A percentile compares a stretch with the other conserved stretches of the same genome.
Evolutionary conservation across 1,140 invertebrate genomes (phyloP).

Genomic region (Drosophila gunungcola): DNA sequence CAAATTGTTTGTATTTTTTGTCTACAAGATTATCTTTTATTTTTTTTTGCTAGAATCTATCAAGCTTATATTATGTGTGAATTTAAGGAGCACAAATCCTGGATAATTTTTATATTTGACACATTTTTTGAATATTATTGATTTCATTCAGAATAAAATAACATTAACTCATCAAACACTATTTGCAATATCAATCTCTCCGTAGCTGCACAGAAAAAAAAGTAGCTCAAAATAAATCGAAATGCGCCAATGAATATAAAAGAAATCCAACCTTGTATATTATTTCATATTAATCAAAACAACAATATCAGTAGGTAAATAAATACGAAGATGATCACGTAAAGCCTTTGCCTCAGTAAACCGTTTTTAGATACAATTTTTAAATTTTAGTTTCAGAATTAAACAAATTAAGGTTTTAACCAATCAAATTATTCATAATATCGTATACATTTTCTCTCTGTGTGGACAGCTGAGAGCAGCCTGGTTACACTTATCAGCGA

Average conservation of each 20-base stretch:
- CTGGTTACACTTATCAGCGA: slow-evolving; percentile 60
- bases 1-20: background rate
- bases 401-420: too few relatives aligned
- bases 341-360: too few relatives aligned
- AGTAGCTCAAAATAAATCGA: too few relatives aligned
- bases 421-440: too few relatives aligned
- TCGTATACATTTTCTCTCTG: background rate
- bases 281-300: too few relatives aligned
- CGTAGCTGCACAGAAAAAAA: background rate
- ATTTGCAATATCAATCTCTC: slow-evolving; percentile 4
- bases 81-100: background rate
- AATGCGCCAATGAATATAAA: too few relatives aligned
- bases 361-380: too few relatives aligned
- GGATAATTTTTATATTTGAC: slow-evolving; percentile 24
- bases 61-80: background rate
- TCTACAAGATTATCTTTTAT: background rate
- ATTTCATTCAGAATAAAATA: slow-evolving; percentile 33
- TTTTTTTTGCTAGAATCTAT: background rate
- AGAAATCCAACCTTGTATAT: too few relatives aligned
- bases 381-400: too few relatives aligned
- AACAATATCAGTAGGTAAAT: too few relatives aligned
- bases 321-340: too few relatives aligned
- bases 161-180: slow-evolving; percentile 30
- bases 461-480: slow-evolving; percentile 12
- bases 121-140: slow-evolving; percentile 51